Base-by-base conservation (phyloP, 2,888 invertebrate species). In the Branchipolynoe longqiensis region DNA sequence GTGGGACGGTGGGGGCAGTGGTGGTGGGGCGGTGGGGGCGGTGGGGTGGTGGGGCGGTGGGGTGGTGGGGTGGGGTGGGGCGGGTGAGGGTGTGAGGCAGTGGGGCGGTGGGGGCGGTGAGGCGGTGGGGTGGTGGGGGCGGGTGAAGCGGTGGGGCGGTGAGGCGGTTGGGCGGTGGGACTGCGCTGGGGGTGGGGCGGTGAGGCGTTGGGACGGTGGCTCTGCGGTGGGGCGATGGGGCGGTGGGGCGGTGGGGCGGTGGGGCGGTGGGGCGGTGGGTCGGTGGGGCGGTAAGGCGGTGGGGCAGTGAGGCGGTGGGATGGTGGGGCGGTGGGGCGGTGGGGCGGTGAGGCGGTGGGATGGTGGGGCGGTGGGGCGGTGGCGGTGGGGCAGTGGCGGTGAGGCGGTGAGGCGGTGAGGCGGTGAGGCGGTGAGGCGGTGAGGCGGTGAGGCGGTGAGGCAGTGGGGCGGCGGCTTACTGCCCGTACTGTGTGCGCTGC, bases 401-500 rank as follows among this genome's bases (percentile, higher is more conserved):
- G n/a, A n/a, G n/a, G n/a, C n/a, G n/a, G n/a, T n/a, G n/a, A n/a
- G 31, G 28, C 1, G 3, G 31, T 14, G 25, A 62, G 62, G 25
- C 31, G 25, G 62, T 31, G 62, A 25, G 62, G 62, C 62, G 62
- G 25, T n/a, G 62, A n/a, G 62, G 4, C 14, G 25, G 62, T 14
- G 62, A 31, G 25, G 25, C 8, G 8, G 48, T 48, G 18, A 18
- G 48, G 48, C 28, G 12, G 62, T 25, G 12, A 28, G 25, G 25
- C 62, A 28, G 3, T 62, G 62, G 62, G 28, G 31, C 28, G 18
- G 28, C 3, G 2, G 62, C 12, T 25, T 25, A 31, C 62, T n/a
- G 56, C 56, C 56, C 22, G 56, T 56, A 25, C 56, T 56, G 56
- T 56, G 56, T n/a, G n/a, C n/a, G 56, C n/a, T n/a, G n/a, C n/a